A percentile compares a stretch with the other conserved stretches of the same genome.
These are phyloP conservation scores for Whitmania pigra DNA, from an alignment of 1,140 invertebrate species.

Conservation along the genomic window DNA sequence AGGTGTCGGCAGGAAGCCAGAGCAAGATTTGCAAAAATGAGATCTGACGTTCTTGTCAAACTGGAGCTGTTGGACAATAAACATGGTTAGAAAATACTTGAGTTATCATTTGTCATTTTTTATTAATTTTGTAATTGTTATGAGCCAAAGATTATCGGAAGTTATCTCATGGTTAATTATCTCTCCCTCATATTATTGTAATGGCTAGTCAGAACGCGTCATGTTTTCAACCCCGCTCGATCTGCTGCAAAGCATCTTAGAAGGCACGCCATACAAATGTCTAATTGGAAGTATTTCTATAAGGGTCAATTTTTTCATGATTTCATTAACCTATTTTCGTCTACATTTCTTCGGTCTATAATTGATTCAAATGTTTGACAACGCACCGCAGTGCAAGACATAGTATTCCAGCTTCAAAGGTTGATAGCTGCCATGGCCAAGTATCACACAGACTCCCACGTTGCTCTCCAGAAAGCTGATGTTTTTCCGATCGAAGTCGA, in stretches of 20 bases:
- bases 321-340: neutral
- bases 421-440: constrained; percentile 65
- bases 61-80: constrained; percentile 92
- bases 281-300: no score
- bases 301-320: no score
- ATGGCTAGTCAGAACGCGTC: no score
- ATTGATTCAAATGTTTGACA: no score
- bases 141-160: no score
- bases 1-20: constrained; percentile 87
- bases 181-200: no score
- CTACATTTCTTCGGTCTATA: neutral
- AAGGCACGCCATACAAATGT: no score
- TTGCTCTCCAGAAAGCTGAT: constrained; percentile 55
- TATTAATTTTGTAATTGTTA: no score
- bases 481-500: constrained; percentile 95
- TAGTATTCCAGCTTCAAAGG: constrained; percentile 68
- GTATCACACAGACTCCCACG: constrained; percentile 53
- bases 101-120: neutral
- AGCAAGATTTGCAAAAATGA: constrained; percentile 71
- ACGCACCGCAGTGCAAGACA: constrained; percentile 60
- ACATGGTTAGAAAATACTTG: constrained; percentile 48
- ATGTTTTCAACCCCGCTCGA: no score
- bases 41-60: constrained; percentile 90
- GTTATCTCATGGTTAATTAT: no score
- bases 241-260: no score